Evolutionary conservation across 2,888 invertebrate species (phyloP).

Genomic region (Hirtodrosophila histrioides): DNA sequence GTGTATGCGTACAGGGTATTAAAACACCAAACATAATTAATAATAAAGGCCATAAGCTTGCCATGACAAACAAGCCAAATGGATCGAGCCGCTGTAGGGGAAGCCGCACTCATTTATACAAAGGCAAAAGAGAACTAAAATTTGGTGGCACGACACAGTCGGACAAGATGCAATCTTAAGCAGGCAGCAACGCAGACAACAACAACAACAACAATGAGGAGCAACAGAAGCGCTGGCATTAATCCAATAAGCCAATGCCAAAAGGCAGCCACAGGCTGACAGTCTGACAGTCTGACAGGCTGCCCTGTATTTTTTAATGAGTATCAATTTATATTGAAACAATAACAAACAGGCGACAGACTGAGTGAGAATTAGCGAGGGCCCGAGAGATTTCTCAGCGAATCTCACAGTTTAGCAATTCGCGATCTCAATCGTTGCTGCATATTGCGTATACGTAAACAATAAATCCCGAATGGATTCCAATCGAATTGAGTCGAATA

Average conservation of each 20-base stretch:
- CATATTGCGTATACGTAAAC: slow-evolving; percentile 58
- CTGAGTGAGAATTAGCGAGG: slow-evolving; percentile 1
- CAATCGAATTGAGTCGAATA: slow-evolving; percentile 6
- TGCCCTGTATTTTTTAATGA: slow-evolving; percentile 53
- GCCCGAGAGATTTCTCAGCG: slow-evolving; percentile 28
- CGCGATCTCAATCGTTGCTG: slow-evolving; percentile 3
- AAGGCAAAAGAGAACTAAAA: slow-evolving; percentile 16
- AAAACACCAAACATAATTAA: slow-evolving; percentile 32
- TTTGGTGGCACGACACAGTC: slow-evolving; percentile 43
- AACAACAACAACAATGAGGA: slow-evolving; percentile 14
- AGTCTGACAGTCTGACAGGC: slow-evolving; percentile 3
- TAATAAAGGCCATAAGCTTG: slow-evolving; percentile 32
- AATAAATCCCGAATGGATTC: not conserved
- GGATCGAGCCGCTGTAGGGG: slow-evolving; percentile 2
- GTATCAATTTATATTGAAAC: slow-evolving; percentile 66
- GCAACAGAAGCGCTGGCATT: slow-evolving; percentile 59
- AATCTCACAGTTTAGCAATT: slow-evolving; percentile 1
- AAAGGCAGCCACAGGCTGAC: slow-evolving; percentile 22
- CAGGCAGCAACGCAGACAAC: slow-evolving; percentile 43
- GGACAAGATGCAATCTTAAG: slow-evolving; percentile 73
- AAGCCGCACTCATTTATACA: slow-evolving; percentile 11
- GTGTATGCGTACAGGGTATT: too few species aligned
- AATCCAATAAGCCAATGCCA: slow-evolving; percentile 65
- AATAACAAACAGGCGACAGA: slow-evolving; percentile 42
- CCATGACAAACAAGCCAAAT: slow-evolving; percentile 28